phyloP scores from a whole-genome alignment of 2,888 invertebrate genomes.

The Dicyrtomina minuta region DNA sequence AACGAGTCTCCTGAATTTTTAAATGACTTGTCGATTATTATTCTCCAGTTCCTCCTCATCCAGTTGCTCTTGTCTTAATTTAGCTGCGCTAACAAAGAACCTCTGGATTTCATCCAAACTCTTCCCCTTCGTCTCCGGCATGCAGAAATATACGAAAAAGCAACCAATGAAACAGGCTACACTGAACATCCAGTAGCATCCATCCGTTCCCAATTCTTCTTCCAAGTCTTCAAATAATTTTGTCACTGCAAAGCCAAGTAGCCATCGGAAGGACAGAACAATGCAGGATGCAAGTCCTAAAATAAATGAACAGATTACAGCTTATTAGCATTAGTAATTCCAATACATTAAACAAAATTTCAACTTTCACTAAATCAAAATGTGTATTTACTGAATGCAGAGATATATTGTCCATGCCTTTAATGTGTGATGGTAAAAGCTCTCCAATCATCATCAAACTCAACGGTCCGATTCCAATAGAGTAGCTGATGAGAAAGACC shows the following conservation, averaged over 20 bases:
- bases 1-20: no score
- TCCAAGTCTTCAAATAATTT: constrained; percentile 47
- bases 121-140: constrained; percentile 47
- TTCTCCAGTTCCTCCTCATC: constrained; percentile 16
- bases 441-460: constrained; percentile 51
- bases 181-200: constrained; percentile 49
- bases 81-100: constrained; percentile 33
- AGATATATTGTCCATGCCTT: no score
- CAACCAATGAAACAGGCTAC: constrained; percentile 38
- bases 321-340: no score
- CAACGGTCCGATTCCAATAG: constrained; percentile 48
- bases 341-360: no score
- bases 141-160: constrained; percentile 44
- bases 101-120: constrained; percentile 46
- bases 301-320: not conserved
- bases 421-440: constrained; percentile 47
- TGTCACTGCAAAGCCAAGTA: constrained; percentile 49
- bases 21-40: no score
- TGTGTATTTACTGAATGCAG: no score
- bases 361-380: no score
- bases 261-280: constrained; percentile 45
- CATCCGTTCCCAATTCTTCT: constrained; percentile 40
- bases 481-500: constrained; percentile 47
- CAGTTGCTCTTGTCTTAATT: constrained; percentile 16
- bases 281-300: constrained; percentile 46